Percentiles rank a stretch among this genome's conserved stretches.
Conservation (phyloP, 2,797 vertebrate species). For the Neosilurus mollespiculum region DNA sequence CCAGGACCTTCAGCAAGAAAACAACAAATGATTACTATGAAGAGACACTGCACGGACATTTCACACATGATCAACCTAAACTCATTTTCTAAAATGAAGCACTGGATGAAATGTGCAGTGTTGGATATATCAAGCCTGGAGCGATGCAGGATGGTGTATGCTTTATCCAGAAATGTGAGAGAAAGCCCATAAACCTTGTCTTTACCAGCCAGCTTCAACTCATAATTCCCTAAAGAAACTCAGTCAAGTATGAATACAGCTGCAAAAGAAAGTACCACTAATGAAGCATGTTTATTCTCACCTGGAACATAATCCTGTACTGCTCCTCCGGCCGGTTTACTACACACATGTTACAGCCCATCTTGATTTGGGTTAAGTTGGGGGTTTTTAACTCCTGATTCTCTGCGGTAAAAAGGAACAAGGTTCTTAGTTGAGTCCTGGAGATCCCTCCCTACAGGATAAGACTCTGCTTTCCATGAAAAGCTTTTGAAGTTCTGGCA, state of each 20-base stretch:
- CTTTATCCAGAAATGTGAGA: neutral
- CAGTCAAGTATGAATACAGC: neutral
- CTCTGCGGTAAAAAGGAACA: slow-evolving; percentile 7
- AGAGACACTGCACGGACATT: neutral
- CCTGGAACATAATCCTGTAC: slow-evolving; percentile 85
- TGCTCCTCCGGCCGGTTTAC: slow-evolving; percentile 83
- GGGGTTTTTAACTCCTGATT: neutral
- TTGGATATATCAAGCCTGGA: neutral
- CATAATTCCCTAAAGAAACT: slow-evolving; percentile 16
- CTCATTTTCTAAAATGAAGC: neutral
- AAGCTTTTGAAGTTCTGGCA: slow-evolving; percentile 46
- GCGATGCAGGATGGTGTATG: neutral
- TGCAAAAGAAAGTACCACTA: neutral
- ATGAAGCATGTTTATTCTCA: slow-evolving; percentile 56
- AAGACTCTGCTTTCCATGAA: slow-evolving; percentile 41
- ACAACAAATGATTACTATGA: neutral
- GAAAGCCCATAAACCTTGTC: neutral
- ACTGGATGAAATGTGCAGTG: neutral
- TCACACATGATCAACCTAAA: neutral
- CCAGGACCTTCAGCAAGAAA: neutral
- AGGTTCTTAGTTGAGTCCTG: slow-evolving; percentile 10
- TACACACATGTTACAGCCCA: slow-evolving; percentile 89
- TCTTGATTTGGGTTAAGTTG: slow-evolving; percentile 51
- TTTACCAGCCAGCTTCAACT: slow-evolving; percentile 4
- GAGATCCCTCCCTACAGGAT: slow-evolving; percentile 33